Conservation (phyloP, 2,888 invertebrate genomes). For the Chrysolina oricalcia region DNA sequence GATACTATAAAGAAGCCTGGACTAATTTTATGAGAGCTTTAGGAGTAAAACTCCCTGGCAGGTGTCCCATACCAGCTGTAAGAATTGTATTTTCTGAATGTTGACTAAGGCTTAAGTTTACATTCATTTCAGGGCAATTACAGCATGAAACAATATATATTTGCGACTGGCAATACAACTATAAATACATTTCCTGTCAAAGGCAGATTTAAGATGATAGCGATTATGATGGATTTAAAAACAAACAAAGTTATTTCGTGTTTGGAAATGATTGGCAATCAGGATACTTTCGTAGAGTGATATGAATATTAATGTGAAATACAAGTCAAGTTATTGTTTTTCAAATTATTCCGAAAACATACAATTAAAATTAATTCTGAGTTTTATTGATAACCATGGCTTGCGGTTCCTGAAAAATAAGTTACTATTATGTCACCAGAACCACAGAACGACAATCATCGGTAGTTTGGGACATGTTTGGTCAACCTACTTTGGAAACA, state of each 20-base stretch:
- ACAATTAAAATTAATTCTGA: too few species aligned
- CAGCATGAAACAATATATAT: slow-evolving; percentile 33
- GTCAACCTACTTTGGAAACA: too few species aligned
- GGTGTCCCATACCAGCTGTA: slow-evolving; percentile 53
- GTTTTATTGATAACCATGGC: too few species aligned
- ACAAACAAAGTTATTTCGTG: slow-evolving; percentile 9
- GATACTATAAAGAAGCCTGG: slow-evolving; percentile 34
- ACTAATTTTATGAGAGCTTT: slow-evolving; percentile 21
- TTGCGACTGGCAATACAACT: not conserved
- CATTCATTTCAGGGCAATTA: slow-evolving; percentile 38
- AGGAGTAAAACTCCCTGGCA: slow-evolving; percentile 46
- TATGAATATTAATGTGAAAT: too few species aligned
- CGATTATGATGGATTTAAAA: not conserved
- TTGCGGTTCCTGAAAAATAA: too few species aligned
- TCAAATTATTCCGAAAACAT: too few species aligned
- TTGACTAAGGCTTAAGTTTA: not conserved
- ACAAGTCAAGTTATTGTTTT: too few species aligned
- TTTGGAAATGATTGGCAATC: not conserved
- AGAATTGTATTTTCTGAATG: slow-evolving; percentile 13
- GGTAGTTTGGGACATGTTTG: too few species aligned
- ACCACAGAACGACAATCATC: too few species aligned
- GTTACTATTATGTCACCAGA: too few species aligned
- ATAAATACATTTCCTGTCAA: slow-evolving; percentile 24
- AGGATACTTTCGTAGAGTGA: slow-evolving; percentile 5
- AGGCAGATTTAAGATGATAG: slow-evolving; percentile 26